Evolutionary conservation across 1,140 invertebrate genomes (phyloP).

Genomic region (Lepidostoma basale): DNA sequence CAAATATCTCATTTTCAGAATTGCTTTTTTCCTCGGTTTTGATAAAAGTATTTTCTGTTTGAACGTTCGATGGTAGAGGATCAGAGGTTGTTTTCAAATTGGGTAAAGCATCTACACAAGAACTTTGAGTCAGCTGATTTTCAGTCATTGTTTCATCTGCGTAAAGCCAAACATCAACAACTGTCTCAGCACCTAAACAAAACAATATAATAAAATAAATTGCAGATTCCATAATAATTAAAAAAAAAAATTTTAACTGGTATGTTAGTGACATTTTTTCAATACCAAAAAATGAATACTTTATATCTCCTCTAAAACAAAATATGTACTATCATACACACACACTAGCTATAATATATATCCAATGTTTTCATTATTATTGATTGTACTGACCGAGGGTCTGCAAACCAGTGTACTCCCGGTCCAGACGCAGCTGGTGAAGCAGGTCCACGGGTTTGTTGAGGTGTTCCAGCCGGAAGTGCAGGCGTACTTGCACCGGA

Average conservation of each 20-base stretch:
- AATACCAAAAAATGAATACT: too few relatives aligned
- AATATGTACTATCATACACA: too few relatives aligned
- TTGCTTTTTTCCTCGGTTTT: neutral
- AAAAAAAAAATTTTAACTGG: too few relatives aligned
- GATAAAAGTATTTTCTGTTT: neutral
- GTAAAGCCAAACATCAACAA: slow-evolving; percentile 73
- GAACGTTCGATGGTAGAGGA: neutral
- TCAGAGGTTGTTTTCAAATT: too few relatives aligned
- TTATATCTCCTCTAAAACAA: too few relatives aligned
- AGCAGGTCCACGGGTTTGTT: slow-evolving; percentile 83
- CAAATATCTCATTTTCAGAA: neutral
- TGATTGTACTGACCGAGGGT: slow-evolving; percentile 71
- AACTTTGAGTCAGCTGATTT: too few relatives aligned
- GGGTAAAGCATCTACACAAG: too few relatives aligned
- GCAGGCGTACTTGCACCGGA: slow-evolving; percentile 79
- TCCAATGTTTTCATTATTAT: slow-evolving; percentile 14
- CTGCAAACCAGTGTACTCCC: slow-evolving; percentile 84
- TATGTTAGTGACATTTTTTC: too few relatives aligned
- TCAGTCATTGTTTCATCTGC: slow-evolving; percentile 56
- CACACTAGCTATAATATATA: slow-evolving; percentile 24
- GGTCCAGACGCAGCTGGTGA: slow-evolving; percentile 83
- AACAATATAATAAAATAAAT: too few relatives aligned
- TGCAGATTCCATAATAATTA: too few relatives aligned
- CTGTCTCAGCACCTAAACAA: slow-evolving; percentile 74
- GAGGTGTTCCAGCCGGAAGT: slow-evolving; percentile 70